Evolutionary conservation across 2,888 invertebrate genomes (phyloP).

Genomic region (Eupithecia subfuscata): DNA sequence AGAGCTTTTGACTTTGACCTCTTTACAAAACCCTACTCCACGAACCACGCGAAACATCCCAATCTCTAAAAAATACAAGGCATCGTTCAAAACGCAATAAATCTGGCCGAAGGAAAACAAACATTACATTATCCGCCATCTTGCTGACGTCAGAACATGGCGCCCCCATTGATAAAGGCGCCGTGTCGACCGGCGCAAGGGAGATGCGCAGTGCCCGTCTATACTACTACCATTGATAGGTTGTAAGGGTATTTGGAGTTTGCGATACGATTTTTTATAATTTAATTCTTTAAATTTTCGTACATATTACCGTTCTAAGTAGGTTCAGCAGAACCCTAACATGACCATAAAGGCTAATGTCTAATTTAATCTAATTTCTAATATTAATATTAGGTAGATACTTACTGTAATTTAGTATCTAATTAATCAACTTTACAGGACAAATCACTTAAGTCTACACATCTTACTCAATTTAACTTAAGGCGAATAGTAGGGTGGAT

Average conservation of each 20-base stretch:
- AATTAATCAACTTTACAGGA: no score
- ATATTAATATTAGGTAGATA: no score
- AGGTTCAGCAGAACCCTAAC: neutral
- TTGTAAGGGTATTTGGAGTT: conserved; percentile 51
- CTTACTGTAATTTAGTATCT: no score
- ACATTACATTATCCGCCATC: conserved; percentile 68
- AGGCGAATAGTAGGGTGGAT: no score
- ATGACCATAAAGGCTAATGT: no score
- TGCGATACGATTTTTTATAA: conserved; percentile 38
- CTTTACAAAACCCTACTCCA: neutral
- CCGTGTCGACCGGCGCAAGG: conserved; percentile 56
- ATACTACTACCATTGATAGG: conserved; percentile 78
- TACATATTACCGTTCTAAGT: neutral
- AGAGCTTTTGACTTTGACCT: no score
- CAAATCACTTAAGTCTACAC: no score
- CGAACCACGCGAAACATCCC: conserved; percentile 3
- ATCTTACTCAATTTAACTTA: no score
- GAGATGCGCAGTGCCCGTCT: conserved; percentile 58
- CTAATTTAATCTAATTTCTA: no score
- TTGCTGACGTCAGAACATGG: conserved; percentile 79
- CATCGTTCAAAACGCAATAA: conserved; percentile 49
- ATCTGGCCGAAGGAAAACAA: conserved; percentile 69
- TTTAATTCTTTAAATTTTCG: neutral
- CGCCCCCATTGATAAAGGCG: conserved; percentile 74
- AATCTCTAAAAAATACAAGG: conserved; percentile 17